Conservation (phyloP, 2,113 vertebrate genomes). For the Chitala chitala region DNA sequence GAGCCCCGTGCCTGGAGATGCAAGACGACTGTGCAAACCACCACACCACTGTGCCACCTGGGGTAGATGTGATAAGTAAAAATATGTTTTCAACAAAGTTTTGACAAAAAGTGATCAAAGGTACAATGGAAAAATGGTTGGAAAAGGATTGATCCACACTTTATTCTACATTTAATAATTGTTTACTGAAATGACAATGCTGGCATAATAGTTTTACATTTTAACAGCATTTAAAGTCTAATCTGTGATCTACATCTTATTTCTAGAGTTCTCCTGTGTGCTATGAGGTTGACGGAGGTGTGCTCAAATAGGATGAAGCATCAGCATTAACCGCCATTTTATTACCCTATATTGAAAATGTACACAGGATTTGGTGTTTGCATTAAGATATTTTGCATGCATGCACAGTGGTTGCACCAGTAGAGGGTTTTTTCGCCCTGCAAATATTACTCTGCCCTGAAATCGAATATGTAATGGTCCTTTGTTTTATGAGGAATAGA, state of each 20-base stretch:
- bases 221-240: not conserved
- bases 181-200: too few relatives aligned
- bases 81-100: not conserved
- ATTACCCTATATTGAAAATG: constrained; percentile 10
- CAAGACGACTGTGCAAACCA: too few relatives aligned
- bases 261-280: not conserved
- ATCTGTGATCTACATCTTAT: not conserved
- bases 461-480: constrained; percentile 23
- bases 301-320: constrained; percentile 16
- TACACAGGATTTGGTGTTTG: not conserved
- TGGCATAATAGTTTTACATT: too few relatives aligned
- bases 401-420: not conserved
- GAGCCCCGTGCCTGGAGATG: too few relatives aligned
- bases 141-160: too few relatives aligned
- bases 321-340: too few relatives aligned
- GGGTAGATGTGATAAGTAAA: too few relatives aligned
- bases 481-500: constrained; percentile 28
- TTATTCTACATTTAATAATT: too few relatives aligned
- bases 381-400: constrained; percentile 17
- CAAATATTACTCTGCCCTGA: constrained; percentile 13
- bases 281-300: not conserved
- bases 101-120: too few relatives aligned
- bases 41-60: too few relatives aligned
- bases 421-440: not conserved
- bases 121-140: too few relatives aligned